phyloP scores from a whole-genome alignment of 2,888 invertebrate species.

The Oscheius sp. region DNA sequence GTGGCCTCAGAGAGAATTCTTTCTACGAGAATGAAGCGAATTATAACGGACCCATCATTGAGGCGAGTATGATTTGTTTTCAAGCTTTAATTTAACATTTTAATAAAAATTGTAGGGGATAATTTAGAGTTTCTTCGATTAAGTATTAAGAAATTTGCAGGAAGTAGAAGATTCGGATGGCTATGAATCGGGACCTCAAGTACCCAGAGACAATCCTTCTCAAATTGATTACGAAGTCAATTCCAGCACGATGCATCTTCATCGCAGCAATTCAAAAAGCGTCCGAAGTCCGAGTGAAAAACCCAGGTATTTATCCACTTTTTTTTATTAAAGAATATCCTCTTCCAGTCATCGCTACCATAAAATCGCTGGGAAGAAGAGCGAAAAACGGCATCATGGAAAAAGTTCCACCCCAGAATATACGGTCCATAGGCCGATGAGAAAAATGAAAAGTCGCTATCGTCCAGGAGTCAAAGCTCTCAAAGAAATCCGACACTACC shows the following conservation, averaged over 20 bases:
- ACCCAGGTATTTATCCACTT: no score
- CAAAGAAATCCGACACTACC: constrained; percentile 42
- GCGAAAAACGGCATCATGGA: no score
- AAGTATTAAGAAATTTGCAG: background rate
- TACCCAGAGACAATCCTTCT: background rate
- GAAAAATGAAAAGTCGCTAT: no score
- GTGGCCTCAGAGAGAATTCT: background rate
- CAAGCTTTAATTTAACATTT: background rate
- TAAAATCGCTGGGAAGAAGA: background rate
- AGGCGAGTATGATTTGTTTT: no score
- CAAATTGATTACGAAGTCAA: background rate
- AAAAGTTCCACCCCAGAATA: no score
- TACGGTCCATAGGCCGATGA: background rate
- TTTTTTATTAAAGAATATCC: background rate
- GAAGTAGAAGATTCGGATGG: constrained; percentile 4
- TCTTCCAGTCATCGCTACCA: background rate
- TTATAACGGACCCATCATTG: background rate
- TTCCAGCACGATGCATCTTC: background rate
- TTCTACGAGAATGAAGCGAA: background rate
- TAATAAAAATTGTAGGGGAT: background rate
- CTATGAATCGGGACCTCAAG: constrained; percentile 14
- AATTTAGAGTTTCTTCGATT: background rate
- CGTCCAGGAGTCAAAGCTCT: constrained; percentile 41
- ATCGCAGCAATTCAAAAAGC: background rate
- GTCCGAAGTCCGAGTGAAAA: no score